Conservation (phyloP, 2,888 invertebrate species). For the Melipona bicolor region DNA sequence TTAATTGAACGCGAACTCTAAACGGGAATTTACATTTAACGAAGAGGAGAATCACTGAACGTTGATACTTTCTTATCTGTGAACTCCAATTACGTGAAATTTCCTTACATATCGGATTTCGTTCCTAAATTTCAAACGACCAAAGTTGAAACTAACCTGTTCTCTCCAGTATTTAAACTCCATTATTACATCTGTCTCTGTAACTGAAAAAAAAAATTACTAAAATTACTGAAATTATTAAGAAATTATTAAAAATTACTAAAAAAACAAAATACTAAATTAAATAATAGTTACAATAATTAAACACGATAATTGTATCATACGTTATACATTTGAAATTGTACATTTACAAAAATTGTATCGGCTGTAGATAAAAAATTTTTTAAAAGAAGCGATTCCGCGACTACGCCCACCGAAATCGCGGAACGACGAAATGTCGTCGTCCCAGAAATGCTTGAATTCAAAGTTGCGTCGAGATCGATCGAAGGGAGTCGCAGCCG, state of each 20-base stretch:
- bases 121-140: not conserved
- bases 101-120: not conserved
- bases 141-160: not conserved
- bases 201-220: no score
- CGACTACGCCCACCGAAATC: not conserved
- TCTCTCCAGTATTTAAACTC: not conserved
- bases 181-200: not conserved
- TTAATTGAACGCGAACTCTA: not conserved
- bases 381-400: not conserved
- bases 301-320: no score
- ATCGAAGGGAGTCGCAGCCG: constrained; percentile 20
- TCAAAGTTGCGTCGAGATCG: constrained; percentile 31
- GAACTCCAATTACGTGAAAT: not conserved
- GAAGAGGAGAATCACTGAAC: not conserved
- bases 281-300: no score
- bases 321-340: no score
- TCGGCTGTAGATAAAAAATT: no score
- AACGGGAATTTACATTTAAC: not conserved
- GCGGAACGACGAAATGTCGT: not conserved
- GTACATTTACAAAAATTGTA: no score
- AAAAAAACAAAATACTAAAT: no score
- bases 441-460: constrained; percentile 7
- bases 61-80: no score
- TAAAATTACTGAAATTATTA: no score
- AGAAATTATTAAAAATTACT: no score